These are phyloP conservation scores for Eucriotettix oculatus DNA, from an alignment of 2,888 invertebrate species.

Conservation along the genomic window DNA sequence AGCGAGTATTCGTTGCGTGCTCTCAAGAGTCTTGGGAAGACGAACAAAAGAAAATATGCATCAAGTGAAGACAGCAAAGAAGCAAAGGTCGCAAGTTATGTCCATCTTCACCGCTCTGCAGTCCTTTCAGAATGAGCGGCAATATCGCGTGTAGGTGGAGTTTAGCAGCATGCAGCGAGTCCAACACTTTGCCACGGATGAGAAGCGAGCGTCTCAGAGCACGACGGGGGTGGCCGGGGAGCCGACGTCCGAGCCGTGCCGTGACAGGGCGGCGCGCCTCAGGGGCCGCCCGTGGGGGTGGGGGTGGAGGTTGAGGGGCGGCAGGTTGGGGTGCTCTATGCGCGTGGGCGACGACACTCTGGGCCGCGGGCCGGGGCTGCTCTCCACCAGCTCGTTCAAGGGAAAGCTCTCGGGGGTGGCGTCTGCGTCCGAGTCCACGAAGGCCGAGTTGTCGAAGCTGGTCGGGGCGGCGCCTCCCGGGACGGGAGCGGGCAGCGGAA, in stretches of 20 bases:
- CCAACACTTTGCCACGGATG: too few relatives aligned
- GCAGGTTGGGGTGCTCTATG: conserved; percentile 66
- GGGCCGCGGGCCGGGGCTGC: conserved; percentile 33
- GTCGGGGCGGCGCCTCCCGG: conserved; percentile 16
- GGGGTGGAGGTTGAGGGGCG: conserved; percentile 54
- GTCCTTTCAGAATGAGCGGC: too few relatives aligned
- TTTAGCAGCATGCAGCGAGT: too few relatives aligned
- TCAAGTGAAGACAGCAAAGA: too few relatives aligned
- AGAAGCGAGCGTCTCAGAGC: not conserved
- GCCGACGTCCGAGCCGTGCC: not conserved
- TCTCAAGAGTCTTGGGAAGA: too few relatives aligned
- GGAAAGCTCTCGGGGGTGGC: conserved; percentile 26
- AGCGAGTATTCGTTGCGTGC: too few relatives aligned
- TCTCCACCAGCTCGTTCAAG: conserved; percentile 9
- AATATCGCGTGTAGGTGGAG: too few relatives aligned
- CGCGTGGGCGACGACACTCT: conserved; percentile 63
- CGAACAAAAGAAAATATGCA: too few relatives aligned
- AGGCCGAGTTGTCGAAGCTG: conserved; percentile 52
- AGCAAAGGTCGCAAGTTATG: too few relatives aligned
- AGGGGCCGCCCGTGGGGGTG: conserved; percentile 25
- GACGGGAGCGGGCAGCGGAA: not conserved
- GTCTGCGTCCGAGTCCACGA: conserved; percentile 67
- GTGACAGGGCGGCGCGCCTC: conserved; percentile 18
- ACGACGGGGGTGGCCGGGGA: not conserved
- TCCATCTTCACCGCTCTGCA: too few relatives aligned